Conservation (phyloP, 1,140 invertebrate genomes). For the Halotydeus destructor region DNA sequence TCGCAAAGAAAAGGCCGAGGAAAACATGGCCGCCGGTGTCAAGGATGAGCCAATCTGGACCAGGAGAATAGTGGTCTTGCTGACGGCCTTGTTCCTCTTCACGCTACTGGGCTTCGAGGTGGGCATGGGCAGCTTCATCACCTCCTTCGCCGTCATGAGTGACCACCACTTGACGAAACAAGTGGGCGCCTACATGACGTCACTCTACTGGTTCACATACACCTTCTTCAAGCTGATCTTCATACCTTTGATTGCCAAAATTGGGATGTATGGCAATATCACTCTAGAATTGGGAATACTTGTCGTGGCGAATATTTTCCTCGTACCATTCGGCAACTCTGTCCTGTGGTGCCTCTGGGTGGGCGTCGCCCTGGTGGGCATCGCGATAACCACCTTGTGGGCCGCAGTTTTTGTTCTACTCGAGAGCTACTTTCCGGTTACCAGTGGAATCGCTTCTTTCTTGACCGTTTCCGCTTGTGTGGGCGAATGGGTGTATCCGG, state of each 20-base stretch:
- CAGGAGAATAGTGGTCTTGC: too few relatives aligned
- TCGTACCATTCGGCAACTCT: background rate
- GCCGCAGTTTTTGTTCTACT: background rate
- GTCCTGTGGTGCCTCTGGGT: background rate
- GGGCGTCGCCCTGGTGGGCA: background rate
- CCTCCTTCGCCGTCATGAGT: conserved; percentile 25
- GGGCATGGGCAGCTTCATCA: conserved; percentile 27
- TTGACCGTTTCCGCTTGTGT: background rate
- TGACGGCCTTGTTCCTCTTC: too few relatives aligned
- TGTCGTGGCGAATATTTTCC: background rate
- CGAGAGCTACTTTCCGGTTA: background rate
- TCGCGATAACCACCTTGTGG: background rate
- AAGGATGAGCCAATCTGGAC: too few relatives aligned
- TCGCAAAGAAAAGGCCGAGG: background rate
- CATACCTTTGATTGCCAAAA: conserved; percentile 25
- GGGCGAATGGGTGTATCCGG: conserved; percentile 1
- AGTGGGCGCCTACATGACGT: conserved; percentile 24
- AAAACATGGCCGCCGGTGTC: too few relatives aligned
- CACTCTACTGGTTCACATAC: conserved; percentile 31
- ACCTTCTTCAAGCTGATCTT: conserved; percentile 23
- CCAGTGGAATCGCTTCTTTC: background rate
- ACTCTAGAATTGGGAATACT: background rate
- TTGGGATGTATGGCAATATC: too few relatives aligned
- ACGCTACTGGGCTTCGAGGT: conserved; percentile 28
- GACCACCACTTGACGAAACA: conserved; percentile 22